Percentiles rank a stretch among this genome's conserved stretches.
phyloP scores from a whole-genome alignment of 1,140 invertebrate species.

The Atopsyche davidsoni region DNA sequence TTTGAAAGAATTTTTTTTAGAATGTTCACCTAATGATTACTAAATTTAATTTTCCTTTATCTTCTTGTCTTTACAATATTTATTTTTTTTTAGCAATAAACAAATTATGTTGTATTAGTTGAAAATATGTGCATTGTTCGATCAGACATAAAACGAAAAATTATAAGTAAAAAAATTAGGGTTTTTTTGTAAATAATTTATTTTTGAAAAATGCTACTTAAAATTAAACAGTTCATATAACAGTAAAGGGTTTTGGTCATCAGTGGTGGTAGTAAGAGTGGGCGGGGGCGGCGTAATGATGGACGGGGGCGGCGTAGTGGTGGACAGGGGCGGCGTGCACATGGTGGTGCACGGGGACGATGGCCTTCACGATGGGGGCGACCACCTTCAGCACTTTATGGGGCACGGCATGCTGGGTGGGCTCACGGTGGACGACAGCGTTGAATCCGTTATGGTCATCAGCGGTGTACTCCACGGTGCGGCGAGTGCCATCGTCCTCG shows the following conservation, averaged over 20 bases:
- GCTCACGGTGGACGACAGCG: slow-evolving; percentile 56
- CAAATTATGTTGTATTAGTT: too few relatives aligned
- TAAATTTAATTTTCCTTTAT: too few relatives aligned
- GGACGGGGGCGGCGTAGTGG: slow-evolving; percentile 30
- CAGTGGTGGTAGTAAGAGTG: slow-evolving; percentile 26
- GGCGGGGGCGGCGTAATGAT: slow-evolving; percentile 15
- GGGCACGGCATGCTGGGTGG: slow-evolving; percentile 42
- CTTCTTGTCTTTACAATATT: too few relatives aligned
- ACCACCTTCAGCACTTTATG: slow-evolving; percentile 38
- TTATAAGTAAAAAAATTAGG: too few relatives aligned
- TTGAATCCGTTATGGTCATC: slow-evolving; percentile 66
- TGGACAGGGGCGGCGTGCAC: slow-evolving; percentile 32
- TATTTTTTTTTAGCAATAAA: too few relatives aligned
- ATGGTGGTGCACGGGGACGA: slow-evolving; percentile 32
- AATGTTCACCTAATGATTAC: too few relatives aligned
- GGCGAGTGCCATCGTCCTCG: slow-evolving; percentile 59
- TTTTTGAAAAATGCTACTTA: too few relatives aligned
- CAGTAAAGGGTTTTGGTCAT: slow-evolving; percentile 8
- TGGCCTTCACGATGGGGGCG: slow-evolving; percentile 26
- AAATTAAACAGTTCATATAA: not conserved
- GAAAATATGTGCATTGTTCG: too few relatives aligned
- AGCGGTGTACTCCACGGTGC: slow-evolving; percentile 67
- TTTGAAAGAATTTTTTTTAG: too few relatives aligned
- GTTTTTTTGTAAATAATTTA: too few relatives aligned
- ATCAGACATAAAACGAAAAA: too few relatives aligned